A percentile compares a stretch with the other conserved stretches of the same genome.
phyloP scores from a whole-genome alignment of 2,888 invertebrate species.

The Calameuta filiformis region DNA sequence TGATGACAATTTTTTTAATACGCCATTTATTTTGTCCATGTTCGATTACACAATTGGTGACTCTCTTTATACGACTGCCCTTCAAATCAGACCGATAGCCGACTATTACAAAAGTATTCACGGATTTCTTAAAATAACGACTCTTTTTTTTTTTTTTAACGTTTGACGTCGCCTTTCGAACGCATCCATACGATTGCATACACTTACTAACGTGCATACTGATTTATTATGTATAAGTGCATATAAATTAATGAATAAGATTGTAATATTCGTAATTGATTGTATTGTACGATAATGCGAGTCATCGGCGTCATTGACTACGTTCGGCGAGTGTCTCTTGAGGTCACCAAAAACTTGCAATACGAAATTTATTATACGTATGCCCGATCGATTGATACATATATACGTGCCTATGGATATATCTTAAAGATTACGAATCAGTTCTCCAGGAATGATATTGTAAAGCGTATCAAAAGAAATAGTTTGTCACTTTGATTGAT shows the following conservation, averaged over 20 bases:
- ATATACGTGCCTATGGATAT: not conserved
- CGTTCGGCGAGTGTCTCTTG: not conserved
- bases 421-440: not conserved
- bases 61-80: not conserved
- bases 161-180: not conserved
- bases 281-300: not conserved
- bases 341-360: not conserved
- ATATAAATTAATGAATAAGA: not conserved
- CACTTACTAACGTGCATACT: not conserved
- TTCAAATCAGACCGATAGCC: not conserved
- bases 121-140: not conserved
- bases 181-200: not conserved
- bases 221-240: not conserved
- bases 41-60: not conserved
- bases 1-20: not conserved
- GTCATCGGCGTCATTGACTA: not conserved
- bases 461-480: not conserved
- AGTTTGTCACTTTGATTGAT: not conserved
- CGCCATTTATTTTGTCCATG: not conserved
- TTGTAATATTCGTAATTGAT: not conserved
- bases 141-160: not conserved
- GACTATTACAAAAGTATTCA: not conserved
- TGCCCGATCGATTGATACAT: not conserved
- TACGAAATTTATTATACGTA: not conserved
- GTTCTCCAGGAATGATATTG: not conserved